Evolutionary conservation across 2,113 vertebrate genomes (phyloP).

Genomic region (Trematocara unimaculatum): DNA sequence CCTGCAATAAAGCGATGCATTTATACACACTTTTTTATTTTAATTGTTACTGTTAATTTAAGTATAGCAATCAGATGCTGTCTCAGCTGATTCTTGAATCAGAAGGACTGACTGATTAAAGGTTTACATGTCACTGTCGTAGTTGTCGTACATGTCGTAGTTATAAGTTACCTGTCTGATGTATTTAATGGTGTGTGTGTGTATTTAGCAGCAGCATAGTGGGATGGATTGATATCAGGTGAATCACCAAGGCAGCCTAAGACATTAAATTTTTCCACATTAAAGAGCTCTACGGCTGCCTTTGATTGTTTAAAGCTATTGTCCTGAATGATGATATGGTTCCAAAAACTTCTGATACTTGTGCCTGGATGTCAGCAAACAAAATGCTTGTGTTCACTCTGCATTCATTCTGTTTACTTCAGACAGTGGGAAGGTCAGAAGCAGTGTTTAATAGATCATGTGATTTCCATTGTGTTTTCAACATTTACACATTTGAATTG

Average conservation of each 20-base stretch:
- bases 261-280: neutral
- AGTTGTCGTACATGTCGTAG: neutral
- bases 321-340: neutral
- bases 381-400: neutral
- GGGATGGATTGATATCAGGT: neutral
- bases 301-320: neutral
- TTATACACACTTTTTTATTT: neutral
- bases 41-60: neutral
- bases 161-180: neutral
- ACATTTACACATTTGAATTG: neutral
- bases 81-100: neutral
- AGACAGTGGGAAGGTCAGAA: neutral
- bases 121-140: neutral
- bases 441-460: neutral
- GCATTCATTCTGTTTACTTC: neutral
- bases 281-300: neutral
- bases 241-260: neutral
- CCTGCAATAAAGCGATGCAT: rapidly evolving
- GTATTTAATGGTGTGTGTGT: neutral
- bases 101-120: neutral
- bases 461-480: neutral
- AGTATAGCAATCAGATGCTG: neutral
- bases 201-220: neutral
- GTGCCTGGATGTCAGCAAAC: neutral
- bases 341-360: neutral